phyloP scores from a whole-genome alignment of 2,888 invertebrate genomes.

The Apocheima hispidaria region DNA sequence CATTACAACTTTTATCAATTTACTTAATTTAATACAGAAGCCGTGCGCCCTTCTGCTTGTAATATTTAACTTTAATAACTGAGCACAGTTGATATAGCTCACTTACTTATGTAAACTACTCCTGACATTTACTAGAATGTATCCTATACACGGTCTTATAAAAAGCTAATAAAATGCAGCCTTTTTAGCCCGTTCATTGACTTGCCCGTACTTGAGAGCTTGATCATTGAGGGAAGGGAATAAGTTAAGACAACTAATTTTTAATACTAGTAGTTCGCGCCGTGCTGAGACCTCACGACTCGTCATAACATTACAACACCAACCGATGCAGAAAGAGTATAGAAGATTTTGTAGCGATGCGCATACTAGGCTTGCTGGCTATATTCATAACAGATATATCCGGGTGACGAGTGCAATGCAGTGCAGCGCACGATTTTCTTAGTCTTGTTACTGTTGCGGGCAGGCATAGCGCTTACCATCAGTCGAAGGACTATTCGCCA shows the following conservation, averaged over 20 bases:
- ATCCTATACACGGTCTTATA: constrained; percentile 7
- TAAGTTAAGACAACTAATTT: background rate
- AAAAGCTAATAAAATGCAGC: constrained; percentile 2
- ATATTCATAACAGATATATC: no score
- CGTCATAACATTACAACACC: no score
- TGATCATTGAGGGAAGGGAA: background rate
- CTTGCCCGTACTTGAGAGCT: constrained; percentile 2
- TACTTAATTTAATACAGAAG: constrained; percentile 8
- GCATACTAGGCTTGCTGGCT: no score
- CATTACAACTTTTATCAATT: constrained; percentile 10
- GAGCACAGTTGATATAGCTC: constrained; percentile 5
- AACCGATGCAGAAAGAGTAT: no score
- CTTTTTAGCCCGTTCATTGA: constrained; percentile 9
- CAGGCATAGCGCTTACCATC: no score
- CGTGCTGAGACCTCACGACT: no score
- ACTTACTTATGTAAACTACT: constrained; percentile 24
- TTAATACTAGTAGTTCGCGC: background rate
- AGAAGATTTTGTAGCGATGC: no score
- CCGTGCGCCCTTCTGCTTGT: constrained; percentile 32
- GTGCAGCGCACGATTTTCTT: no score
- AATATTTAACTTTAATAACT: constrained; percentile 18
- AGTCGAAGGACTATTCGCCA: no score
- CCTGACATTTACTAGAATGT: constrained; percentile 37
- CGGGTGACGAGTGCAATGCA: background rate
- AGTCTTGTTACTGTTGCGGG: no score